These are phyloP conservation scores for Goniozus legneri DNA, from an alignment of 1,140 invertebrate genomes.

Conservation along the genomic window DNA sequence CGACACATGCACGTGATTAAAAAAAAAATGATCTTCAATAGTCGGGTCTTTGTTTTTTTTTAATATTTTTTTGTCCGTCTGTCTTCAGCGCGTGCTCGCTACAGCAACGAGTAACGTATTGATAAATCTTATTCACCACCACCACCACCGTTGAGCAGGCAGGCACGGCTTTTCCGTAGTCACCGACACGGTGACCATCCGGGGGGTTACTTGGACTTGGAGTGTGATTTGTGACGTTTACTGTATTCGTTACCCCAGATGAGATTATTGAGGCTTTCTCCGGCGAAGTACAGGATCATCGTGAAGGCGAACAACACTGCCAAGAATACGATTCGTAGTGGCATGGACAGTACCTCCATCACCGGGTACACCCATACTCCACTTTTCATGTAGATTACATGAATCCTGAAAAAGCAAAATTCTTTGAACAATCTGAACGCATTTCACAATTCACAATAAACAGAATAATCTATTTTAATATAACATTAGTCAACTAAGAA, in stretches of 20 bases:
- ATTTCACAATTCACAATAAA: too few species aligned
- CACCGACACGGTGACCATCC: slow-evolving; percentile 31
- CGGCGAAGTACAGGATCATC: slow-evolving; percentile 64
- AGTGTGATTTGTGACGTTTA: slow-evolving; percentile 41
- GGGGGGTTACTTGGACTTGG: slow-evolving; percentile 44
- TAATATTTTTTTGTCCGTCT: too few species aligned
- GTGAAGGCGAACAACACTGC: slow-evolving; percentile 57
- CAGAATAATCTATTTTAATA: neutral
- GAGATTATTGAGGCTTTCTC: slow-evolving; percentile 67
- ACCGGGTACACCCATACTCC: slow-evolving; percentile 86
- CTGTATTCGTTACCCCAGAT: slow-evolving; percentile 67
- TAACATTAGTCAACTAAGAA: neutral
- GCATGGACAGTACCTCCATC: slow-evolving; percentile 68
- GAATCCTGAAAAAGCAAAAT: slow-evolving; percentile 56
- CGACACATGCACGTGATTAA: too few species aligned
- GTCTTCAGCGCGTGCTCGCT: too few species aligned
- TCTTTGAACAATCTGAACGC: neutral
- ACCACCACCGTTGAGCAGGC: slow-evolving; percentile 18
- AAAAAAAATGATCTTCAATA: too few species aligned
- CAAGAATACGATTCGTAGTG: slow-evolving; percentile 72
- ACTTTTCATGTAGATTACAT: slow-evolving; percentile 68
- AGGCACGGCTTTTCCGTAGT: slow-evolving; percentile 15
- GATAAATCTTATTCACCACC: slow-evolving; percentile 36
- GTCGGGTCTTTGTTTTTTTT: too few species aligned
- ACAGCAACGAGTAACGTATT: neutral